These are phyloP conservation scores for Sceloporus undulatus DNA, from an alignment of 2,113 vertebrate genomes.

Conservation along the genomic window DNA sequence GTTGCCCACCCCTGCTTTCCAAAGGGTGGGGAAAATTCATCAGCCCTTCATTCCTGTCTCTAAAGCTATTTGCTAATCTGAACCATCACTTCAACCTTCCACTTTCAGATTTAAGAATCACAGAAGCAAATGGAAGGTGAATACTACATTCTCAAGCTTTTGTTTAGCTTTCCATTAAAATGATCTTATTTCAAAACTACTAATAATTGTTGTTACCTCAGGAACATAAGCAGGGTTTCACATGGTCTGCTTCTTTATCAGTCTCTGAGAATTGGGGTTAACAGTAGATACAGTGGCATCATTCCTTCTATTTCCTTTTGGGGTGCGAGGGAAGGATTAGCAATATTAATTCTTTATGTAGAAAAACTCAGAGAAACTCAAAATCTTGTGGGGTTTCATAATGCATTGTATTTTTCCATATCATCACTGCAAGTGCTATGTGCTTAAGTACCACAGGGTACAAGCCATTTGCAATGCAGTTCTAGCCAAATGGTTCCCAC, in stretches of 20 bases:
- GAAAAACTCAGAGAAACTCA: background rate
- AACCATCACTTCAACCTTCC: background rate
- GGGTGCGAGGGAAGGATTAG: background rate
- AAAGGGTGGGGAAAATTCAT: background rate
- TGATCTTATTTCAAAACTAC: background rate
- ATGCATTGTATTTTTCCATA: background rate
- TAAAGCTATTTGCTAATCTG: background rate
- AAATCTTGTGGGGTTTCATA: background rate
- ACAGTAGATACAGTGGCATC: background rate
- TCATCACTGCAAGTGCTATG: background rate
- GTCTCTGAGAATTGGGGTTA: background rate
- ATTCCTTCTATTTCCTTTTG: background rate
- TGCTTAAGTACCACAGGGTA: background rate
- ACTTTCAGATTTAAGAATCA: no score
- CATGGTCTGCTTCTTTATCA: background rate
- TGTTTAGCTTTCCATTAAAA: background rate
- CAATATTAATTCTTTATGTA: background rate
- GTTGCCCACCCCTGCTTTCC: background rate
- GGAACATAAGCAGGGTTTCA: background rate
- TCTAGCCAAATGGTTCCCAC: background rate
- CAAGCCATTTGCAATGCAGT: background rate
- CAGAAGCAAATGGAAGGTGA: background rate
- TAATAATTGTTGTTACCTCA: background rate
- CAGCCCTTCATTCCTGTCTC: conserved; percentile 9
- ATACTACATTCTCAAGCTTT: no score